Base-by-base conservation (phyloP, 1,140 invertebrate species). In the Hirudo medicinalis region DNA sequence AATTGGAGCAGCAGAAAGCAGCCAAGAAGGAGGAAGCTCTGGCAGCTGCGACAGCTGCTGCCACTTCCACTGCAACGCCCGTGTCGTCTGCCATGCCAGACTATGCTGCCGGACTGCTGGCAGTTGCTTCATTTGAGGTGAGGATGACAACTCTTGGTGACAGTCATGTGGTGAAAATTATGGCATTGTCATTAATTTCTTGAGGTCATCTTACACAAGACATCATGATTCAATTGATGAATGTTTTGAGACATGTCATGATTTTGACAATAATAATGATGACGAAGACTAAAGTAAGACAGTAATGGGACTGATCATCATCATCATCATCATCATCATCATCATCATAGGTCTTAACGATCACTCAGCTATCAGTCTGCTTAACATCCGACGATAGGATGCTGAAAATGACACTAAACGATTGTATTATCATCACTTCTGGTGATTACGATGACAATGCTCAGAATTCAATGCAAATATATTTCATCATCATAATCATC, bases 101-200 rank as follows among this genome's bases (percentile, higher is more conserved):
- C 77, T 91, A 91, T 81, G 89, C 89, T 63, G 89, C 88, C 74
- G 89, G 89, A 8, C 82, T 91, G 22, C 79, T 86, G 6, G 78
- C 84, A 25, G 79, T 81, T 49, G 79, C 83, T 25, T 79, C 82
- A 3, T 75, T 81, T 63, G 57, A 60, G 36, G 80, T 81, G 76
- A 76, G 77, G 22, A 63, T 27, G 57, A 27, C 4, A 15, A 27
- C 27, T 60, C n/a, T 60, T 32, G 22, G 2, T 25, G 29, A 13
- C 17, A 15, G 19, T 63, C 11, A n/a, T 63, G 20, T 57, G 54
- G 5, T n/a, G 54, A 25, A 20, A 57, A 57, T 25, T 20, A 57
- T n/a, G 25, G 20, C 5, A 3, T 57, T 57, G 20, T 9, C 20
- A 57, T n/a, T n/a, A n/a, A n/a, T n/a, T n/a, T n/a, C n/a, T n/a